A percentile compares a stretch with the other conserved stretches of the same genome.
These are phyloP conservation scores for Meriones unguiculatus DNA, from an alignment of 2,113 vertebrate species.

Conservation along the genomic window DNA sequence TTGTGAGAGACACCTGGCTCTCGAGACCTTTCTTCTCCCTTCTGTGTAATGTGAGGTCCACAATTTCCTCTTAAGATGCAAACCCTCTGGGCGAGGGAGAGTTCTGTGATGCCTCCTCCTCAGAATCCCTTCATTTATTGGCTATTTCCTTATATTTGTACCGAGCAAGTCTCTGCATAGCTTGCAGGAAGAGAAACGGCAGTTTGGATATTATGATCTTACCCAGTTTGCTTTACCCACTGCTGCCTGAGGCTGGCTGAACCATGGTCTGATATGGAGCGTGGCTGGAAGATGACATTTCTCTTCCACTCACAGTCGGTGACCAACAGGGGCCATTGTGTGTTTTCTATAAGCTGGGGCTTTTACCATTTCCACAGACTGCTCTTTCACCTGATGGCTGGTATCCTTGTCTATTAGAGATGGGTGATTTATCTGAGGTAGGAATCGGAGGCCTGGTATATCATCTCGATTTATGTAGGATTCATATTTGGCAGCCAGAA, in stretches of 20 bases:
- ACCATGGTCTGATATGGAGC: not conserved
- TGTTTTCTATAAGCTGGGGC: not conserved
- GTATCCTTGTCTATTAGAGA: not conserved
- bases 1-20: not conserved
- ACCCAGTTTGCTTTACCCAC: not conserved
- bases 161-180: not conserved
- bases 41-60: not conserved
- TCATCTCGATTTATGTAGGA: not conserved
- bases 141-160: not conserved
- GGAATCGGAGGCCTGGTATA: not conserved
- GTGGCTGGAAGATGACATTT: not conserved
- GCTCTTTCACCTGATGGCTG: not conserved
- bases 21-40: not conserved
- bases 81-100: not conserved
- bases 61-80: not conserved
- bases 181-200: not conserved
- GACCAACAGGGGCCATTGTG: not conserved
- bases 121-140: not conserved
- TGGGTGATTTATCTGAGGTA: not conserved
- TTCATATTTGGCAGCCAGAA: conserved; percentile 39
- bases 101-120: not conserved
- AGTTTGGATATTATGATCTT: not conserved
- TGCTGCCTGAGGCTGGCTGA: not conserved
- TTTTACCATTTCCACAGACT: not conserved
- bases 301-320: not conserved